Conservation (phyloP, 2,797 vertebrate genomes). For the Typhlichthys subterraneus region DNA sequence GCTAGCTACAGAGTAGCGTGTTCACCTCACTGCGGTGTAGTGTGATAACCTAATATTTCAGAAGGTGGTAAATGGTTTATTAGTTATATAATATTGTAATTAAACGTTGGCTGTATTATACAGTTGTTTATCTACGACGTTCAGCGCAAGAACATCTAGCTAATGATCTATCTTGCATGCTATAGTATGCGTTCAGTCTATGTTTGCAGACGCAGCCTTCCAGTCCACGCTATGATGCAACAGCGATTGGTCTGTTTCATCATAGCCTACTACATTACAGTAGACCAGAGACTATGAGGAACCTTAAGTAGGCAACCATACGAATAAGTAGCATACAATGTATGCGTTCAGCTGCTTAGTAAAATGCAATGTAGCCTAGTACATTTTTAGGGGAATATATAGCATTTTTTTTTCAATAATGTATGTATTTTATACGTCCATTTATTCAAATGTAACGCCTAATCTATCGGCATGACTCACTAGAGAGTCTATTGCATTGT, state of each 20-base stretch:
- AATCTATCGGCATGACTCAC: too few relatives aligned
- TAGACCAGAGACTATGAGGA: neutral
- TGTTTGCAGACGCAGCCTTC: too few relatives aligned
- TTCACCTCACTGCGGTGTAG: neutral
- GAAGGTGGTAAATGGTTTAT: too few relatives aligned
- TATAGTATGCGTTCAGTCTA: conserved; percentile 7
- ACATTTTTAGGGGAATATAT: too few relatives aligned
- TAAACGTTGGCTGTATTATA: neutral
- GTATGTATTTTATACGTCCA: too few relatives aligned
- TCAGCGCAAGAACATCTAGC: conserved; percentile 5
- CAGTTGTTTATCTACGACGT: neutral
- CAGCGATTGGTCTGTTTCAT: conserved; percentile 62
- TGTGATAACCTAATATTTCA: too few relatives aligned
- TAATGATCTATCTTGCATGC: conserved; percentile 32
- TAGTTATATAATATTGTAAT: too few relatives aligned
- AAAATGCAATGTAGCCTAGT: too few relatives aligned
- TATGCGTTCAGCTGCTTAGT: too few relatives aligned
- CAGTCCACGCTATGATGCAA: conserved; percentile 74
- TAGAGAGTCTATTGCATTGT: too few relatives aligned
- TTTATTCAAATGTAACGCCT: too few relatives aligned
- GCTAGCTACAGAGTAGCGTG: neutral
- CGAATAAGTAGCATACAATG: neutral
- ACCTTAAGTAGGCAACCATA: neutral
- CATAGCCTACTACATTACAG: conserved; percentile 30
- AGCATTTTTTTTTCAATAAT: too few relatives aligned